These are phyloP conservation scores for Catalaphyllia jardinei DNA, from an alignment of 64 coral and sea anemone genomes.

Conservation along the genomic window DNA sequence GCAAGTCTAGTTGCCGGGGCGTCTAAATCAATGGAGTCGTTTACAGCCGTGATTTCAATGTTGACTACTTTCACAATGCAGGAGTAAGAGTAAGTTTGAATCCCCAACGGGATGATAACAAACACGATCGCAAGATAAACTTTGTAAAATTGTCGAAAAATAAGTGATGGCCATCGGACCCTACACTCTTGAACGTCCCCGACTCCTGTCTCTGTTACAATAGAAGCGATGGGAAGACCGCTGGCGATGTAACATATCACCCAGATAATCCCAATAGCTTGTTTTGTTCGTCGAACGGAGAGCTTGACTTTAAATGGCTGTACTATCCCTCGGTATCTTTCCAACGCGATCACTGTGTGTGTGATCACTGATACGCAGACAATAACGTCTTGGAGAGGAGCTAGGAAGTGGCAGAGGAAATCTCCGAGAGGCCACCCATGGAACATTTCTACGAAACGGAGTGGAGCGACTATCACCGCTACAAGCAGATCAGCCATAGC, in stretches of 20 bases:
- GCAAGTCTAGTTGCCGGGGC: background rate
- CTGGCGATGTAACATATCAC: conserved; percentile 53
- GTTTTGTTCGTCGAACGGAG: conserved; percentile 57
- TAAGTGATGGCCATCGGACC: conserved; percentile 5
- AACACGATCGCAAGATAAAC: conserved; percentile 63
- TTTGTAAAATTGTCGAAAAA: conserved; percentile 42
- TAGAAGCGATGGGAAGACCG: conserved; percentile 50
- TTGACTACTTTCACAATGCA: conserved; percentile 54
- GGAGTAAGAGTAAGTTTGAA: conserved; percentile 78
- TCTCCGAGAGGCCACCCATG: conserved; percentile 78
- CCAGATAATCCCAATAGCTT: conserved; percentile 65
- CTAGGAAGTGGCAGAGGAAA: conserved; percentile 54
- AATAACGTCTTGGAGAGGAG: conserved; percentile 74
- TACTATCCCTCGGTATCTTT: conserved; percentile 83
- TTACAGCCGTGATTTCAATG: conserved; percentile 32
- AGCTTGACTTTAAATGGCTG: conserved; percentile 77
- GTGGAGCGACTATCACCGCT: conserved; percentile 48
- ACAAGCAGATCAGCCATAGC: conserved; percentile 75
- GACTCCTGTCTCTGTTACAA: background rate
- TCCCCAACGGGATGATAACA: conserved; percentile 38
- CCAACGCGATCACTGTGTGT: conserved; percentile 80
- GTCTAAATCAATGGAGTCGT: background rate
- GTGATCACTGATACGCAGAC: conserved; percentile 71
- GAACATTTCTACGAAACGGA: conserved; percentile 45
- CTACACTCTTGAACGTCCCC: background rate